Conservation (phyloP, 37 sponge, comb jelly and placozoan genomes). For the Amphimedon queenslandica region DNA sequence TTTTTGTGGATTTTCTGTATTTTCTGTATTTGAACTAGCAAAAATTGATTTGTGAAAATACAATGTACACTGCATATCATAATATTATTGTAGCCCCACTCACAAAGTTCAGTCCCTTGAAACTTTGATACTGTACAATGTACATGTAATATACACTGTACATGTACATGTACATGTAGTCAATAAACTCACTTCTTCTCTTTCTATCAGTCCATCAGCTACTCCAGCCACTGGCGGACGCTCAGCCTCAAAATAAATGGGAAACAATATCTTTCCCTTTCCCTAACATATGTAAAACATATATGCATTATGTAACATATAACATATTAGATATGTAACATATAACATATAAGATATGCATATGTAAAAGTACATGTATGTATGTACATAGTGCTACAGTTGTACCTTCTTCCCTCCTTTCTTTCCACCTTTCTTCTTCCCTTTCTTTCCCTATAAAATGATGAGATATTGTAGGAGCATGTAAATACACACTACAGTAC, state of each 20-base stretch:
- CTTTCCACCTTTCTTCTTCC: slow-evolving; percentile 74
- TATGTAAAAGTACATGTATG: background rate
- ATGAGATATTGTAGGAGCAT: background rate
- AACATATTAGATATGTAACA: background rate
- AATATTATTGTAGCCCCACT: background rate
- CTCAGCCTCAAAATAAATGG: slow-evolving; percentile 64
- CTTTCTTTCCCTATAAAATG: slow-evolving; percentile 48
- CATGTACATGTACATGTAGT: too few relatives aligned
- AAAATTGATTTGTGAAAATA: too few relatives aligned
- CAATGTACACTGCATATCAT: too few relatives aligned
- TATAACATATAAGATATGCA: background rate
- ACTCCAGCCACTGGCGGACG: slow-evolving; percentile 45
- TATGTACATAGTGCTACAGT: background rate
- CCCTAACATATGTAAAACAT: slow-evolving; percentile 11
- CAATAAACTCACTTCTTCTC: slow-evolving; percentile 38
- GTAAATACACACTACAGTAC: background rate
- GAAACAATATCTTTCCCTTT: slow-evolving; percentile 75
- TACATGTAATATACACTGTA: too few relatives aligned
- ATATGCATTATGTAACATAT: background rate
- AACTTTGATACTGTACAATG: background rate
- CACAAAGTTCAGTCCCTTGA: background rate
- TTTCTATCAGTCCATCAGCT: slow-evolving; percentile 63
- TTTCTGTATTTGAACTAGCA: too few relatives aligned
- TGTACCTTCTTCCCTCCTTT: slow-evolving; percentile 60
- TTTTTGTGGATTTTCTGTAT: too few relatives aligned